phyloP scores from a whole-genome alignment of 2,113 vertebrate genomes.

The Corapipo altera region DNA sequence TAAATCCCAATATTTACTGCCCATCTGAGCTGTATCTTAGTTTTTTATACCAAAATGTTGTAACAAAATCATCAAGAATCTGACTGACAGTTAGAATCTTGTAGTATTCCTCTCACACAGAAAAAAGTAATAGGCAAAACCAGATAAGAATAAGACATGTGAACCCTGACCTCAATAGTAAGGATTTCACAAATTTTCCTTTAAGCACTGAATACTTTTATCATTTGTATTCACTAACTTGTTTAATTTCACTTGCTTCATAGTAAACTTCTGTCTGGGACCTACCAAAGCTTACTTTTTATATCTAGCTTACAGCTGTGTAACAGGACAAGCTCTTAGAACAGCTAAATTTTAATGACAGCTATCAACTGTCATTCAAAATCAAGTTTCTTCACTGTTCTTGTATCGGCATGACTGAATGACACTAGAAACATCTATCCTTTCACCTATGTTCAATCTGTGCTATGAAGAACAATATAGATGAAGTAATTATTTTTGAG shows the following conservation, averaged over 20 bases:
- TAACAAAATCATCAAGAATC: background rate
- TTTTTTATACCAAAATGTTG: background rate
- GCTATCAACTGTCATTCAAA: background rate
- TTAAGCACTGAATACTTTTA: background rate
- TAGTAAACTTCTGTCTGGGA: background rate
- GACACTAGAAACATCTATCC: background rate
- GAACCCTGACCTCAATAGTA: background rate
- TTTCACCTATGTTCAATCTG: background rate
- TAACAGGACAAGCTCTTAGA: background rate
- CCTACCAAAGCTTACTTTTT: background rate
- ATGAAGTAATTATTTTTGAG: background rate
- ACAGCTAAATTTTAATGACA: background rate
- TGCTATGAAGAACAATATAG: background rate
- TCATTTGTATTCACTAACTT: background rate
- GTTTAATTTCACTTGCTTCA: background rate
- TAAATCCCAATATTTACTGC: background rate
- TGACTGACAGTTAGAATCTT: background rate
- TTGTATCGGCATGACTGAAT: background rate
- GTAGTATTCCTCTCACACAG: background rate
- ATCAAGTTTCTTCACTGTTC: background rate
- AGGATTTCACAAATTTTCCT: background rate
- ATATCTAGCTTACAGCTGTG: background rate
- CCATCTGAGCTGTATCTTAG: background rate
- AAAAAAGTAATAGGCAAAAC: background rate
- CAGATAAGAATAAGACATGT: background rate